Base-by-base conservation (phyloP, 2,888 invertebrate species). In the Drosophila ustulata region DNA sequence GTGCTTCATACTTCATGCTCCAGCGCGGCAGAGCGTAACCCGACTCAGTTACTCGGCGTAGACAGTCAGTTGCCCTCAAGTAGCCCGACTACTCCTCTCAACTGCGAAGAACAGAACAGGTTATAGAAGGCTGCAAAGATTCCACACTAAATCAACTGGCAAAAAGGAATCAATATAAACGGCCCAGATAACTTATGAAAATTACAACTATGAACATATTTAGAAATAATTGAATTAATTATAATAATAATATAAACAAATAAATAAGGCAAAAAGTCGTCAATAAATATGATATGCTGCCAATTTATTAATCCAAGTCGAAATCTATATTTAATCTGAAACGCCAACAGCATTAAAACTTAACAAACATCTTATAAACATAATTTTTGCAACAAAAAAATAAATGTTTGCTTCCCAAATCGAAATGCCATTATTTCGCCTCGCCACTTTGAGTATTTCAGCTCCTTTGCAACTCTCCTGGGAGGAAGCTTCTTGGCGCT, bases 41-140 rank as follows among this genome's bases (percentile, higher is more conserved):
- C 67, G 45, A n/a, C 18, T 41, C 50, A 32, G 30, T 56, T 61
- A 49, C 61, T 58, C 61, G 53, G 69, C 65, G 57, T 64, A 78
- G 79, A 46, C 59, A 66, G 57, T 49, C 34, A 68, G 72, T 67
- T 66, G 46, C 70, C 62, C 76, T 84, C 86, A 79, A 80, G 80
- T 81, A 77, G 56, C 68, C 66, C 80, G 63, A 75, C 72, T 59
- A 72, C 73, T 71, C 71, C 65, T 82, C 82, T 79, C 78, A 77
- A 74, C 88, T 73, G 45, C 56, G 67, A 67, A 72, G 72, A 75
- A 80, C 83, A 82, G 71, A 68, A 66, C 89, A 84, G 84, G 80
- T 79, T 87, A 9, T n/a, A 11, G n/a, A 4, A 37, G 45, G 46
- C 56, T 25, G 25, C 18, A n/a, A 39, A 11, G 26, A 30, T 30